These are phyloP conservation scores for Pseudomyrmex gracilis DNA, from an alignment of 1,140 invertebrate genomes.

Conservation along the genomic window DNA sequence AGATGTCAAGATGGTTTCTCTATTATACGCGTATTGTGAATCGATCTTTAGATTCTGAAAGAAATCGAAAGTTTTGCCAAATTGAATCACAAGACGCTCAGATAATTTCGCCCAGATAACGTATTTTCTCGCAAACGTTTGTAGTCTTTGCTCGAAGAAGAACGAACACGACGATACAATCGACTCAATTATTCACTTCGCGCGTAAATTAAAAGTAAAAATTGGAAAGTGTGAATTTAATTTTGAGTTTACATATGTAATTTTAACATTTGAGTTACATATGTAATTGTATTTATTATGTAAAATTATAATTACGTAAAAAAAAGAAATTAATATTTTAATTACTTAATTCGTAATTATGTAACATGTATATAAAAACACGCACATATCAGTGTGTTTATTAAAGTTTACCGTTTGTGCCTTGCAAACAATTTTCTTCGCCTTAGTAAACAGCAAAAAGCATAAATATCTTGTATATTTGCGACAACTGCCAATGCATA, in stretches of 20 bases:
- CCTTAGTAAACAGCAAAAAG: no score
- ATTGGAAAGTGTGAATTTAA: no score
- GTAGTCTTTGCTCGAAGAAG: neutral
- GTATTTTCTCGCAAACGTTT: neutral
- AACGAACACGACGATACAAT: neutral
- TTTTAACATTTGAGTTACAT: neutral
- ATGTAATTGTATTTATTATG: neutral
- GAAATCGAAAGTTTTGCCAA: constrained; percentile 16
- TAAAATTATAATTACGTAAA: no score
- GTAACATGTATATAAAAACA: no score
- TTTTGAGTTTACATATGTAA: neutral
- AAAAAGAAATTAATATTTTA: no score
- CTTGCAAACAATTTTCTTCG: no score
- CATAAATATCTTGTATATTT: no score
- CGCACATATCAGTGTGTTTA: no score
- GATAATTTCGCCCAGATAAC: neutral
- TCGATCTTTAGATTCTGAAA: constrained; percentile 8
- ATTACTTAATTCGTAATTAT: no score
- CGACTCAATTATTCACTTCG: neutral
- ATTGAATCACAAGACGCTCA: neutral
- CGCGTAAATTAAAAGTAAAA: neutral
- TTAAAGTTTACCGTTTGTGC: no score
- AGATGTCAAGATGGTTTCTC: neutral
- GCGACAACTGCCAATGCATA: neutral
- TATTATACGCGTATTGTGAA: neutral